Evolutionary conservation across 1,140 invertebrate species (phyloP).

Genomic region (Microplitis demolitor): DNA sequence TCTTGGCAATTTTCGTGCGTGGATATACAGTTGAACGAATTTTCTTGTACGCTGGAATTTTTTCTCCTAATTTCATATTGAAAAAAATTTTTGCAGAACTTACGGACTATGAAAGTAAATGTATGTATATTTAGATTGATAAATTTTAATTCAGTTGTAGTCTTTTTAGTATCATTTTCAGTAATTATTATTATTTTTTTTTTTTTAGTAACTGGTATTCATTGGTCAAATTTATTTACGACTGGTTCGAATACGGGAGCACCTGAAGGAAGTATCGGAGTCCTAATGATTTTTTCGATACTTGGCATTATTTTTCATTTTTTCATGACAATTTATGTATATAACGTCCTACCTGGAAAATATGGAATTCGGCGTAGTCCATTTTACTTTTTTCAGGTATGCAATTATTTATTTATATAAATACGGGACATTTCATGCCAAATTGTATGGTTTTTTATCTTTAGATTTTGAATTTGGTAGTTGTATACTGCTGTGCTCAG

Average conservation of each 20-base stretch:
- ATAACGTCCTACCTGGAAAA: conserved; percentile 63
- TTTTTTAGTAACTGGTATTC: conserved; percentile 39
- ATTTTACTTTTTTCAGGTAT: conserved; percentile 63
- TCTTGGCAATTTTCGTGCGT: conserved; percentile 10
- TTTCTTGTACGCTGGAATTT: conserved; percentile 36
- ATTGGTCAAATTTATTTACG: conserved; percentile 40
- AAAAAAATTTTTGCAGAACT: conserved; percentile 39
- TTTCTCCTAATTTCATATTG: conserved; percentile 40
- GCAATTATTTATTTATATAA: conserved; percentile 2
- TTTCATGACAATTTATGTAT: conserved; percentile 56
- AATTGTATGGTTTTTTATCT: too few relatives aligned
- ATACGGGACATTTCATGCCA: not conserved
- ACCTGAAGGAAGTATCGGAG: conserved; percentile 32
- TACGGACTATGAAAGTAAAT: conserved; percentile 37
- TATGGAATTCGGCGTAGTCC: conserved; percentile 62
- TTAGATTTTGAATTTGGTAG: too few relatives aligned
- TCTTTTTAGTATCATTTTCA: conserved; percentile 3
- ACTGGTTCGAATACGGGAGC: conserved; percentile 23
- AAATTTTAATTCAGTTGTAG: not conserved
- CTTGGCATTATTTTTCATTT: conserved; percentile 39
- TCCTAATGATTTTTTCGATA: conserved; percentile 43
- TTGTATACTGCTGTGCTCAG: too few relatives aligned
- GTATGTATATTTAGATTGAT: conserved; percentile 19
- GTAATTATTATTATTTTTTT: not conserved
- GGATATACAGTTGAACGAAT: conserved; percentile 10